Evolutionary conservation across 2,888 invertebrate species (phyloP), one percentile per base, ranked within the genome.

Genomic region (Bombylius major): DNA sequence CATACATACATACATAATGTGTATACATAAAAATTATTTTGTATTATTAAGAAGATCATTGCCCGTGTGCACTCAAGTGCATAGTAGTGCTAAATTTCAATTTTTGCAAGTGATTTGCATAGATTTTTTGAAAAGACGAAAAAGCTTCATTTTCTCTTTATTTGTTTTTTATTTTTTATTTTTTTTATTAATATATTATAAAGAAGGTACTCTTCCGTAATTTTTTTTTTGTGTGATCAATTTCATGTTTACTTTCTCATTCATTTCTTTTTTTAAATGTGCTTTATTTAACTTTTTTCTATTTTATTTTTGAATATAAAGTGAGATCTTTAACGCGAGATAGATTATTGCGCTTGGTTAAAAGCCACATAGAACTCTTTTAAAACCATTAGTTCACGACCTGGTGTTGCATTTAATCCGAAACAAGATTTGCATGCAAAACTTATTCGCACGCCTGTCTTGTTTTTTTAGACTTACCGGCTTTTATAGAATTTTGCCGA

Each of bases 381-480:
- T 5, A 13, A 44, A 44, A n/a, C 1, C 11, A 5, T 5, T 44
- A 53, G 50, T 50, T 50, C 54, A 54, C 33, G 54, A 54, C 50
- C 44, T 44, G 14, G 5, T 5, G 34, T 46, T n/a, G 45, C 31
- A 13, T 45, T 34, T 50, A 54, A 53, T 54, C 36, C n/a, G 33
- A 45, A 50, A 49, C 46, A 12, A 47, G 44, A 50, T 50, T 54
- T 54, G 54, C 50, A 54, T 54, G 50, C 45, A 54, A 54, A 54
- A 50, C 54, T 54, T 47, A 54, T 54, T 54, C 54, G 32, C 54
- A 54, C 54, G 49, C 48, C 31, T 49, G 49, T 44, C 54, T 54
- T 54, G 34, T 36, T 8, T 36, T 36, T 36, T 36, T 36, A 36
- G 34, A 36, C 34, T 36, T 8, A 36, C 8, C 34, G 8, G 34